Base-by-base conservation (phyloP, 2,888 invertebrate genomes). In the Rotaria socialis region DNA sequence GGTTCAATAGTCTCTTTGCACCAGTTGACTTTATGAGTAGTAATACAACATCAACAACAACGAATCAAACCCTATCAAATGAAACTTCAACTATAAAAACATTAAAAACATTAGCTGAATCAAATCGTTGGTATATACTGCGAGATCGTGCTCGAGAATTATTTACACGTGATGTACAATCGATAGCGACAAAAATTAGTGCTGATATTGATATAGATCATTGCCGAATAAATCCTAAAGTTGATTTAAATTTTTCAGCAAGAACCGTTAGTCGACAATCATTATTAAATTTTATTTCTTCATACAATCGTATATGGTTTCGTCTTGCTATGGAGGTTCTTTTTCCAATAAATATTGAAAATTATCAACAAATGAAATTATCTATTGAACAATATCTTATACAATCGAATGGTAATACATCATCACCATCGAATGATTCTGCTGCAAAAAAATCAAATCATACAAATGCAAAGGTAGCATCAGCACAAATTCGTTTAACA, bases 371-470 rank as follows among this genome's bases (percentile, higher is more conserved):
- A 80, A 80, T 80, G 80, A 80, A 80, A 47, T 47, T 24, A 47
- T 80, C 43, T 47, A 80, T 80, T 47, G 80, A 80, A n/a, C 80
- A 80, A 80, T 80, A 80, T 80, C 80, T 80, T 80, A 80, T 80
- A 19, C 80, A 80, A 80, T 47, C 80, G 16, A 80, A 47, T 19
- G n/a, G 1, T 6, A 22, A n/a, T 47, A 24, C 47, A n/a, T 47
- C 47, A 80, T 10, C 80, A n/a, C 35, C 27, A 16, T 67, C 67
- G 4, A 67, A 67, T 35, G 67, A 67, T 14, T 35, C 19, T 1
- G 35, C 7, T 67, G 2, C 41, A 19, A 67, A 67, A 27, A 67
- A 67, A 67, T 35, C 16, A 6, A 67, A 19, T 14, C 24, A 8
- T 56, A 56, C 8, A 24, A 67, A 41, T 67, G 35, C 3, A 35